A percentile compares a stretch with the other conserved stretches of the same genome.
Evolutionary conservation across 1,140 invertebrate genomes (phyloP).

Genomic region (Saccostrea cuccullata): DNA sequence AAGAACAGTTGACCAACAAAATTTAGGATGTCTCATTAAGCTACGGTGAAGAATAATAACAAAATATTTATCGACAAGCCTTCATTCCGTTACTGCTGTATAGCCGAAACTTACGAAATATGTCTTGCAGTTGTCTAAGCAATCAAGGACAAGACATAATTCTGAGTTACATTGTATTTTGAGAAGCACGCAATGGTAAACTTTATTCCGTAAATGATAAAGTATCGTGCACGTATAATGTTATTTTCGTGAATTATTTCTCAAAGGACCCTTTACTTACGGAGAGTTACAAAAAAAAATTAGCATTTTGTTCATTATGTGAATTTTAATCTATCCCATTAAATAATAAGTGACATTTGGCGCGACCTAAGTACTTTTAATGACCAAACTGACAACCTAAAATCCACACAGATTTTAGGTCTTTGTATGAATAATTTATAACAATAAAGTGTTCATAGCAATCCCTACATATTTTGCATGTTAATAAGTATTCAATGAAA

Average conservation of each 20-base stretch:
- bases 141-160: too few species aligned
- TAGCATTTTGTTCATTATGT: too few species aligned
- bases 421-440: neutral
- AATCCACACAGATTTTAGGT: neutral
- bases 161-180: too few species aligned
- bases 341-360: neutral
- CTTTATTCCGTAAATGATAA: too few species aligned
- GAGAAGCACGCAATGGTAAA: too few species aligned
- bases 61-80: neutral
- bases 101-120: neutral
- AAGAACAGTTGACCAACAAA: constrained; percentile 10
- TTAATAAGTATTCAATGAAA: neutral
- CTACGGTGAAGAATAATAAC: neutral
- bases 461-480: neutral
- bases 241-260: too few species aligned
- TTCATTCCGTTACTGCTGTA: neutral
- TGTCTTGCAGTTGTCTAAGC: neutral
- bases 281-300: too few species aligned
- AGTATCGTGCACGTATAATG: too few species aligned
- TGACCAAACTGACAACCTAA: neutral
- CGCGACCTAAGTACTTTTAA: neutral
- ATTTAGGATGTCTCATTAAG: neutral
- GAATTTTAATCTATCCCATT: too few species aligned
- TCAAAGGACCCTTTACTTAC: too few species aligned
- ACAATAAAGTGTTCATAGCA: neutral